phyloP scores from a whole-genome alignment of 2,113 vertebrate species.

The Lampris megalopsis region DNA sequence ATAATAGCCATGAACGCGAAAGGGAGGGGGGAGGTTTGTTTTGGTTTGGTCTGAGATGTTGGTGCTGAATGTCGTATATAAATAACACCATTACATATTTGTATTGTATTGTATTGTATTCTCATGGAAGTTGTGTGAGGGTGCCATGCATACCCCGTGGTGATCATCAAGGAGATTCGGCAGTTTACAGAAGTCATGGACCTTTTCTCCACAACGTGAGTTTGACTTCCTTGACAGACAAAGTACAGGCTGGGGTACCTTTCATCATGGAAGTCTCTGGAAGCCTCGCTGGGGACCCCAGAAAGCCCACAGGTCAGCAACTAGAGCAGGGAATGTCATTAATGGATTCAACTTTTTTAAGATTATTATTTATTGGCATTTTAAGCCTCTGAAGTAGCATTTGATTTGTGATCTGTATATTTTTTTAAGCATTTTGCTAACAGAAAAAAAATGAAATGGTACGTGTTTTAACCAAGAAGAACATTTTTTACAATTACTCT shows the following conservation, averaged over 20 bases:
- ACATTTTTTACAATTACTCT: no score
- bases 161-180: conserved; percentile 21
- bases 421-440: neutral
- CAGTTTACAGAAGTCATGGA: conserved; percentile 59
- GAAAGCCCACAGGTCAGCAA: conserved; percentile 67
- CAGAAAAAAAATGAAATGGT: no score
- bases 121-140: conserved; percentile 20
- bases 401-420: neutral
- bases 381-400: neutral
- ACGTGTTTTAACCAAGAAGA: no score
- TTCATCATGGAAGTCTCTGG: conserved; percentile 64
- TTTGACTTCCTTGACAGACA: conserved; percentile 38
- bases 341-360: neutral
- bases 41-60: no score
- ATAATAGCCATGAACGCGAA: no score
- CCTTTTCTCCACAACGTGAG: conserved; percentile 58
- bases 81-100: neutral
- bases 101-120: neutral
- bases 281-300: conserved; percentile 53
- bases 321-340: neutral
- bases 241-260: conserved; percentile 45
- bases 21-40: no score
- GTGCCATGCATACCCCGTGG: conserved; percentile 47
- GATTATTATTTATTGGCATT: neutral
- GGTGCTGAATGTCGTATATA: neutral